Evolutionary conservation across 2,113 vertebrate genomes (phyloP), one percentile per base, ranked within the genome.

Genomic region (Callocephalon fimbriatum): DNA sequence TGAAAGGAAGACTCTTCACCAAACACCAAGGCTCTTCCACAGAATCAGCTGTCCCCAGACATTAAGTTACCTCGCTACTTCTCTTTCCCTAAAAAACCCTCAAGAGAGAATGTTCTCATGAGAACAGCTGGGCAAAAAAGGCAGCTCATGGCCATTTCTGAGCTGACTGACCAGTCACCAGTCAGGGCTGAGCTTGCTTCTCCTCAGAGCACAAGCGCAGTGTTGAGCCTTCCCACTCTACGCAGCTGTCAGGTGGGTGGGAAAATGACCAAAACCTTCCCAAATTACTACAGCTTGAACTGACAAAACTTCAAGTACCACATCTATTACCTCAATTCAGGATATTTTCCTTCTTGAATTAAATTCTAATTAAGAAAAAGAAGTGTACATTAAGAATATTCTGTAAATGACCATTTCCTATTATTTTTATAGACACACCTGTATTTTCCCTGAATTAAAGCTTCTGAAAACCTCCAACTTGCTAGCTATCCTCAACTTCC

Each of bases 11-110:
- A n/a, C 17, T 27, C 45, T 56, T 56, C 2, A 15, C 5, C 77
- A 29, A 86, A 54, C 17, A 80, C 12, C 0, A 0, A 76, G 66
- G 21, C n/a, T 72, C 23, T 72, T 54, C 22, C 0, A 0, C 35
- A 93, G 47, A 78, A 50, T 37, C 19, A 48, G 23, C n/a, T 74
- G 17, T 58, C 12, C 58, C 31, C 37, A 74, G n/a, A 45, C 13
- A 73, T 15, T 9, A 27, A 66, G 15, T 12, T 37, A 51, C 16
- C 51, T 51, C 35, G 12, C 15, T 40, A 48, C 18, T 44, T 56
- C 53, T 56, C 23, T 26, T 61, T 19, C 14, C 12, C 35, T 12
- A 31, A 81, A 84, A 38, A 17, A 6, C 6, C 12, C 21, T 25
- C 3, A 6, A 26, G 22, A 44, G 5, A 51, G 26, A 23, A 18